A percentile compares a stretch with the other conserved stretches of the same genome.
phyloP scores from a whole-genome alignment of 2,888 invertebrate species.

The Xylota segnis region DNA sequence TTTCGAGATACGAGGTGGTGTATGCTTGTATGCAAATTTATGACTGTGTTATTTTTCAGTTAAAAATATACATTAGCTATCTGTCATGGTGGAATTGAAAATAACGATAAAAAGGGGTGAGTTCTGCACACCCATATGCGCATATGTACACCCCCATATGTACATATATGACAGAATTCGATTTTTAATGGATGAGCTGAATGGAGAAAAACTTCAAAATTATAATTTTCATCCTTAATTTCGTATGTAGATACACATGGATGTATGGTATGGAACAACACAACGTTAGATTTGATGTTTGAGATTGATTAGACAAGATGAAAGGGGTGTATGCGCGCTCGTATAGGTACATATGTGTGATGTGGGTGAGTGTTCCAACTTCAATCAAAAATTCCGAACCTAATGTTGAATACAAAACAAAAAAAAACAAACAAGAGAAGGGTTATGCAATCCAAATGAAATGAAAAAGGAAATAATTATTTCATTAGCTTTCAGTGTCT shows the following conservation, averaged over 20 bases:
- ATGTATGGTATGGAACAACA: neutral
- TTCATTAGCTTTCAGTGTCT: slow-evolving; percentile 55
- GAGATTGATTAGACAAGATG: slow-evolving; percentile 38
- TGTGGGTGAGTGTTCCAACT: slow-evolving; percentile 14
- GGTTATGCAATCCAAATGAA: slow-evolving; percentile 35
- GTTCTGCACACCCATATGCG: slow-evolving; percentile 42
- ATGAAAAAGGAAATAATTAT: slow-evolving; percentile 8
- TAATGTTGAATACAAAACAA: slow-evolving; percentile 1
- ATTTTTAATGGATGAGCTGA: slow-evolving; percentile 66
- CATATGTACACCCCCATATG: slow-evolving; percentile 8
- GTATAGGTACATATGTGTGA: neutral
- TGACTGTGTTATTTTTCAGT: slow-evolving; percentile 76
- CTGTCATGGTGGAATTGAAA: slow-evolving; percentile 72
- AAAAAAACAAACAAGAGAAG: no score
- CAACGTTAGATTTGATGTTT: slow-evolving; percentile 39
- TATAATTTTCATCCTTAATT: slow-evolving; percentile 54
- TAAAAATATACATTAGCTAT: slow-evolving; percentile 76
- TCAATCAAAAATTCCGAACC: slow-evolving; percentile 27
- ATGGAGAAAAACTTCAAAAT: slow-evolving; percentile 62
- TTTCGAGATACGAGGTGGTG: slow-evolving; percentile 44
- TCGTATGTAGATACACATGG: slow-evolving; percentile 3
- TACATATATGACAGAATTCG: slow-evolving; percentile 60
- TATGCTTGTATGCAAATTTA: slow-evolving; percentile 74
- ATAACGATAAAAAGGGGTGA: slow-evolving; percentile 67
- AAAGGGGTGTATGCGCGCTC: neutral